phyloP scores from a whole-genome alignment of 2,888 invertebrate genomes.

The Philereme transversata region DNA sequence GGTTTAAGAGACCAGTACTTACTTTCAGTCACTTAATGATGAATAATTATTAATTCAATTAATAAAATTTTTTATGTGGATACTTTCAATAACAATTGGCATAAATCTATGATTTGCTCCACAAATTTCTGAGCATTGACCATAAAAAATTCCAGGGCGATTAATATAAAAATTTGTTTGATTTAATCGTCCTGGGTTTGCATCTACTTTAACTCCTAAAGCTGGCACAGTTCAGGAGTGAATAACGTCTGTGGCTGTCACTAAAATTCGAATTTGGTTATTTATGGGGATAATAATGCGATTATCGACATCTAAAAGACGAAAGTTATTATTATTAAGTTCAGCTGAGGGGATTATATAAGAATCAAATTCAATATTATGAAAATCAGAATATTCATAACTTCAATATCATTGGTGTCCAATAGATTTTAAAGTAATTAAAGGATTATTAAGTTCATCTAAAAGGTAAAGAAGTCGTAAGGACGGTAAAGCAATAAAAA shows the following conservation, averaged over 20 bases:
- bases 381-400: conserved; percentile 87
- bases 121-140: conserved; percentile 93
- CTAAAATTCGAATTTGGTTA: conserved; percentile 85
- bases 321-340: conserved; percentile 72
- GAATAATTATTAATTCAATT: conserved; percentile 82
- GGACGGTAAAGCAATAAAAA: conserved; percentile 85
- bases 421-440: conserved; percentile 85
- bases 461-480: conserved; percentile 84
- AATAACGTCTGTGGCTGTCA: conserved; percentile 86
- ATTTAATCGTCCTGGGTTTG: conserved; percentile 86
- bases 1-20: conserved; percentile 89
- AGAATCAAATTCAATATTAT: conserved; percentile 84
- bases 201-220: conserved; percentile 86
- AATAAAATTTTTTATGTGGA: conserved; percentile 80
- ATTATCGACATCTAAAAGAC: conserved; percentile 86
- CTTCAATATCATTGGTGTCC: conserved; percentile 88
- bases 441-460: conserved; percentile 85
- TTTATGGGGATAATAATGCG: conserved; percentile 83
- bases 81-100: conserved; percentile 87
- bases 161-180: conserved; percentile 86
- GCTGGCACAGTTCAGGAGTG: conserved; percentile 87
- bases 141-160: conserved; percentile 87
- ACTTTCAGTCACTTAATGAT: conserved; percentile 87
- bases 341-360: conserved; percentile 80
- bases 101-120: conserved; percentile 92